Evolutionary conservation across 1,140 invertebrate species (phyloP).

Genomic region (Rhopalosiphum padi): DNA sequence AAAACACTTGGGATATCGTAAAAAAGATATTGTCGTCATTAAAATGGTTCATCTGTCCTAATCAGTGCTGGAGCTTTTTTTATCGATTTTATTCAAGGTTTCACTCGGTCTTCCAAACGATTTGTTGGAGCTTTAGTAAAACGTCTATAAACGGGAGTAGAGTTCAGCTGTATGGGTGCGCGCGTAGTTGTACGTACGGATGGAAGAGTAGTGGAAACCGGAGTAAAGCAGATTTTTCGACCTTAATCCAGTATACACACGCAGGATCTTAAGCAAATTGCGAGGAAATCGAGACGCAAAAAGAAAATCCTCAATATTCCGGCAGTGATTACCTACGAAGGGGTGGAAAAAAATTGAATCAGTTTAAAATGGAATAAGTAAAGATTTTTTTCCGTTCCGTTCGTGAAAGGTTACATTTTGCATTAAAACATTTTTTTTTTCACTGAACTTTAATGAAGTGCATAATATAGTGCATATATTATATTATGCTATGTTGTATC

Average conservation of each 20-base stretch:
- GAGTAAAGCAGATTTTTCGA: conserved; percentile 22
- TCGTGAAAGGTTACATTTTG: neutral
- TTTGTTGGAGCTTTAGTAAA: neutral
- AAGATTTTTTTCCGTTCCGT: neutral
- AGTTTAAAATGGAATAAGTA: neutral
- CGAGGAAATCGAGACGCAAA: neutral
- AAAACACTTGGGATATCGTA: neutral
- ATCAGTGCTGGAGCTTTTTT: neutral
- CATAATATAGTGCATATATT: neutral
- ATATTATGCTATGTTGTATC: neutral
- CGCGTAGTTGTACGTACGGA: neutral
- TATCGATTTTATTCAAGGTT: neutral
- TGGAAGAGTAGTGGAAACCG: neutral
- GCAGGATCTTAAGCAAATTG: conserved; percentile 17
- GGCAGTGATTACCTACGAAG: neutral
- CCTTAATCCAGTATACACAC: conserved; percentile 31
- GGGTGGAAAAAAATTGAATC: neutral
- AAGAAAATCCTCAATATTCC: neutral
- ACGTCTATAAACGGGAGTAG: neutral
- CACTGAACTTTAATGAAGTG: neutral
- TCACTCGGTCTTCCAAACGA: neutral
- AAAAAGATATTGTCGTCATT: neutral
- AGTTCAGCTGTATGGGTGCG: neutral
- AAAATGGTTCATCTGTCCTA: neutral
- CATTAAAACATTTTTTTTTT: neutral